Percentiles rank a stretch among this genome's conserved stretches.
Evolutionary conservation across 2,888 invertebrate species (phyloP).

Genomic region (Andrena trimmerana): DNA sequence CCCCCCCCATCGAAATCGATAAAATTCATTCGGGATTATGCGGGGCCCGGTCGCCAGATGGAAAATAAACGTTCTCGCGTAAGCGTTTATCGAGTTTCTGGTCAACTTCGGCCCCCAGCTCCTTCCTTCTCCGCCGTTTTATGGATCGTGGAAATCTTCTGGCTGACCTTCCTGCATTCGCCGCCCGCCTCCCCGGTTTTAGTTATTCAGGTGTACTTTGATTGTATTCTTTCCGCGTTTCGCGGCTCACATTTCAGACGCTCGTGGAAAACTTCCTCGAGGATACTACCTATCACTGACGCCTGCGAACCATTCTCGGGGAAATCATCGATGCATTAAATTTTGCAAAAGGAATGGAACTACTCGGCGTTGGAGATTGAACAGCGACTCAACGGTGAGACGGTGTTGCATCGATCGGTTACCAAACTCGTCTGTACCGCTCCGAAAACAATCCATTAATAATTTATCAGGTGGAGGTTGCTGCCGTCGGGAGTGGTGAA

Average conservation of each 20-base stretch:
- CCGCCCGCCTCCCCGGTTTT: too few relatives aligned
- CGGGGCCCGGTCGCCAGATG: slow-evolving; percentile 38
- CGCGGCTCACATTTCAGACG: too few relatives aligned
- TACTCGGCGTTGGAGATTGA: too few relatives aligned
- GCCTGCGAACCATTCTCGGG: too few relatives aligned
- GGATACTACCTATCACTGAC: too few relatives aligned
- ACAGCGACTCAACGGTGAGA: too few relatives aligned
- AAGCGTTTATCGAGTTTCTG: slow-evolving; percentile 19
- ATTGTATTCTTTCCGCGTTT: too few relatives aligned
- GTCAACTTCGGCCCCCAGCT: slow-evolving; percentile 6
- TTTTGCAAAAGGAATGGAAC: too few relatives aligned
- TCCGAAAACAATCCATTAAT: neutral
- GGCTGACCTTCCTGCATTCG: neutral
- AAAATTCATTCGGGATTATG: slow-evolving; percentile 62
- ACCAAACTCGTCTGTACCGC: neutral
- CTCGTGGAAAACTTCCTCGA: too few relatives aligned
- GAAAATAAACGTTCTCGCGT: slow-evolving; percentile 39
- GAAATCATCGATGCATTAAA: too few relatives aligned
- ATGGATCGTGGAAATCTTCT: slow-evolving; percentile 13
- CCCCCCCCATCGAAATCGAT: slow-evolving; percentile 41
- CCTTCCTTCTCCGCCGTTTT: neutral
- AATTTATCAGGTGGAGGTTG: neutral
- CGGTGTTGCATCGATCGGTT: too few relatives aligned
- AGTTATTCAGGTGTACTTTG: too few relatives aligned
- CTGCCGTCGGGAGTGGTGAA: neutral